A percentile compares a stretch with the other conserved stretches of the same genome.
Evolutionary conservation across 2,888 invertebrate species (phyloP).

Genomic region (Cheilosia soror): DNA sequence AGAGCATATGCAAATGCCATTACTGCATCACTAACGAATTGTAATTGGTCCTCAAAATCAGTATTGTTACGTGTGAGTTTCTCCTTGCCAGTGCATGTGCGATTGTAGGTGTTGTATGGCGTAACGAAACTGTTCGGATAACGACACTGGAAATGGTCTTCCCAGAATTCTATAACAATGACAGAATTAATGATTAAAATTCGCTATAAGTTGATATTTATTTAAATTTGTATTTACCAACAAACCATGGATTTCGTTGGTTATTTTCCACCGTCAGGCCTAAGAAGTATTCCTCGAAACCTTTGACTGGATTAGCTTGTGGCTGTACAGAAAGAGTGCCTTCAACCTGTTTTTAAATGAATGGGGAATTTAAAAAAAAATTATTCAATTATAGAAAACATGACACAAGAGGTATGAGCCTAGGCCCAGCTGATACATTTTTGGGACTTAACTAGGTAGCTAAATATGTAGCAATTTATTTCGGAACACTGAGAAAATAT

Average conservation of each 20-base stretch:
- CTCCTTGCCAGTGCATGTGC: slow-evolving; percentile 91
- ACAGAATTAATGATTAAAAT: not conserved
- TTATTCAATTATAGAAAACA: not conserved
- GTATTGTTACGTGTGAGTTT: slow-evolving; percentile 90
- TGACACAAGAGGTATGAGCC: not conserved
- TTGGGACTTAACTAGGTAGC: too few species aligned
- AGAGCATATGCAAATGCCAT: slow-evolving; percentile 97
- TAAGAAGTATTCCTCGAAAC: slow-evolving; percentile 95
- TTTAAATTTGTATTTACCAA: slow-evolving; percentile 87
- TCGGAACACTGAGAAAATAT: too few species aligned
- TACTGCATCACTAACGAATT: slow-evolving; percentile 98
- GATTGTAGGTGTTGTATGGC: slow-evolving; percentile 91
- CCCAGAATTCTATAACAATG: slow-evolving; percentile 93
- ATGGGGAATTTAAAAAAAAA: not conserved
- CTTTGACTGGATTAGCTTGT: slow-evolving; percentile 93
- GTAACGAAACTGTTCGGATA: slow-evolving; percentile 92
- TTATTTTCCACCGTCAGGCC: slow-evolving; percentile 93
- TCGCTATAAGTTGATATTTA: not conserved
- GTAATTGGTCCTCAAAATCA: slow-evolving; percentile 95
- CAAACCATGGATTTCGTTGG: slow-evolving; percentile 97
- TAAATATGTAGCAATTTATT: too few species aligned
- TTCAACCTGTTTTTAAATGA: slow-evolving; percentile 85
- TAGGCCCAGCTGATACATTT: too few species aligned
- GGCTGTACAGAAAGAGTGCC: slow-evolving; percentile 98
- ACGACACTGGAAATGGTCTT: slow-evolving; percentile 95